Conservation (phyloP, 2,888 invertebrate species). For the Gortyna flavago region DNA sequence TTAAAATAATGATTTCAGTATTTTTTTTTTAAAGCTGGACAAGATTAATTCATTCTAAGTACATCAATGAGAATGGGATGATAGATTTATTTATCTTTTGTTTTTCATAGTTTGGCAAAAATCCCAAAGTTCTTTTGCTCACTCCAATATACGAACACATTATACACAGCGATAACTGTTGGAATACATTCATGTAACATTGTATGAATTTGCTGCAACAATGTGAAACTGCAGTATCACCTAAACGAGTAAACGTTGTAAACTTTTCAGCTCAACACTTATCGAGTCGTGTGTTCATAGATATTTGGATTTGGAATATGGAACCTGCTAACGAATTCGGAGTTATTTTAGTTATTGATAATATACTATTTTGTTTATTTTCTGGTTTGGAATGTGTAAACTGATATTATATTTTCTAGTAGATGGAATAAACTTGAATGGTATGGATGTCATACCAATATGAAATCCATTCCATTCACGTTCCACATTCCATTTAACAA, state of each 20-base stretch:
- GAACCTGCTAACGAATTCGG: neutral
- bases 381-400: neutral
- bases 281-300: slow-evolving; percentile 7
- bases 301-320: neutral
- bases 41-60: neutral
- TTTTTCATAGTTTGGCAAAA: neutral
- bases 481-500: no score
- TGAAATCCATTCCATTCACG: neutral
- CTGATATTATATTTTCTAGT: neutral
- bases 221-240: slow-evolving; percentile 34
- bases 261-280: slow-evolving; percentile 32
- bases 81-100: neutral
- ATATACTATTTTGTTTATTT: neutral
- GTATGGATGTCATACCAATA: neutral
- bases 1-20: no score
- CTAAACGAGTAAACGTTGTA: slow-evolving; percentile 10
- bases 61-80: neutral
- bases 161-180: slow-evolving; percentile 47
- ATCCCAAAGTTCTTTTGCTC: neutral
- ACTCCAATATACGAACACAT: slow-evolving; percentile 55
- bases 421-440: neutral
- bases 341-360: neutral
- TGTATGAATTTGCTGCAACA: slow-evolving; percentile 37
- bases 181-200: slow-evolving; percentile 52
- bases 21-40: no score